Evolutionary conservation across 2,797 vertebrate species (phyloP).

Genomic region (Chloroceryle amazona): DNA sequence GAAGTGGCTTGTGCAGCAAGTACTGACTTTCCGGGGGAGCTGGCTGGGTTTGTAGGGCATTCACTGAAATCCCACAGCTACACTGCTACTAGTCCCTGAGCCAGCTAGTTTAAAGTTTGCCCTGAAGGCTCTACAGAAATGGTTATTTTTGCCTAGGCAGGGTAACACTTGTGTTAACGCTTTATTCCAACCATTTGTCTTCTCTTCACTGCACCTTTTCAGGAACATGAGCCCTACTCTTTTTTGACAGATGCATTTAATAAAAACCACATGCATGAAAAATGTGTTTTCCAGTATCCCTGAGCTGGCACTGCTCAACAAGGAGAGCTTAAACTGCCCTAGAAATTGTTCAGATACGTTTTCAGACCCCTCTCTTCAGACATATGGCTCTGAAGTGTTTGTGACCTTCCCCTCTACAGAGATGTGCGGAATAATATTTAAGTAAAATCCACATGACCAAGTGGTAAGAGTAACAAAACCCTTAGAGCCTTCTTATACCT

Average conservation of each 20-base stretch:
- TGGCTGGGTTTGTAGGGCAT: not conserved
- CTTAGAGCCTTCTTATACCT: not conserved
- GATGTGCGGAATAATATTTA: not conserved
- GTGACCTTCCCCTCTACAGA: not conserved
- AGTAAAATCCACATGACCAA: not conserved
- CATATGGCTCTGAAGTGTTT: not conserved
- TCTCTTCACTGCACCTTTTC: conserved; percentile 47
- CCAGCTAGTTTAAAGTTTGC: conserved; percentile 27
- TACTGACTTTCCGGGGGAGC: not conserved
- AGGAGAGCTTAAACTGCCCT: conserved; percentile 1
- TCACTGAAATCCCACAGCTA: not conserved
- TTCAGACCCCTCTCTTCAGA: not conserved
- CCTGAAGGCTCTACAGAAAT: not conserved
- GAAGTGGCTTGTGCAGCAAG: not conserved
- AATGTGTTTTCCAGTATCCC: conserved; percentile 43
- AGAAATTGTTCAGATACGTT: not conserved
- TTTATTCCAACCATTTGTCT: conserved; percentile 42
- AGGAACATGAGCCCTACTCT: not conserved
- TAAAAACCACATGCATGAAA: conserved; percentile 41
- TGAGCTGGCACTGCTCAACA: conserved; percentile 1
- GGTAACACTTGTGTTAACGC: not conserved
- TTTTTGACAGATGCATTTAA: conserved; percentile 62
- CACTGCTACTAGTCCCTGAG: not conserved
- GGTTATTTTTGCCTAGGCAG: conserved; percentile 8
- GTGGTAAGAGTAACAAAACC: not conserved